Evolutionary conservation across 2,797 vertebrate genomes (phyloP).

Genomic region (Bryconaethiops microstoma): DNA sequence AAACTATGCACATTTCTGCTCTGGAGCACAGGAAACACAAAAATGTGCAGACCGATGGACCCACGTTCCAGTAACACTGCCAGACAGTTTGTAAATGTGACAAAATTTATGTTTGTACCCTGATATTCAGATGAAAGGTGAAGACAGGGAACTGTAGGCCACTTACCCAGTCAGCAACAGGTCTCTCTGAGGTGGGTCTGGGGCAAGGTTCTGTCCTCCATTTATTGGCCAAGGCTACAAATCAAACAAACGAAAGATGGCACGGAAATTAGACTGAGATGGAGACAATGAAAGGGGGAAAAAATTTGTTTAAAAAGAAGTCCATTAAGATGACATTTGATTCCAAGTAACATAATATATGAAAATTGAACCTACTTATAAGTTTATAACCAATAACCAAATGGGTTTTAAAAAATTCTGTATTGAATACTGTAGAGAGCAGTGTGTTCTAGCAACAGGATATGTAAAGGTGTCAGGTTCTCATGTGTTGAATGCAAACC

Average conservation of each 20-base stretch:
- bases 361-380: neutral
- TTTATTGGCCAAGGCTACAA: slow-evolving; percentile 91
- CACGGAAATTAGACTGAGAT: too few species aligned
- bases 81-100: neutral
- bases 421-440: neutral
- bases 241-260: slow-evolving; percentile 42
- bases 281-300: neutral
- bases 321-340: neutral
- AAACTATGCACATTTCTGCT: too few species aligned
- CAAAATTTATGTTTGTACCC: neutral
- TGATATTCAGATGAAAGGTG: neutral
- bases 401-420: neutral
- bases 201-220: slow-evolving; percentile 88
- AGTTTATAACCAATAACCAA: neutral
- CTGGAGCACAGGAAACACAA: too few species aligned
- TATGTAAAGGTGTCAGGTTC: neutral
- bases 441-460: neutral
- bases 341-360: neutral
- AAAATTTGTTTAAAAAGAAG: neutral
- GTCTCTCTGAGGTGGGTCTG: slow-evolving; percentile 92
- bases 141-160: neutral
- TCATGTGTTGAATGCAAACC: slow-evolving; percentile 70
- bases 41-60: too few species aligned
- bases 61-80: neutral
- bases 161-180: slow-evolving; percentile 95